Evolutionary conservation across 2,113 vertebrate species (phyloP).

Genomic region (Siphamia tubifer): DNA sequence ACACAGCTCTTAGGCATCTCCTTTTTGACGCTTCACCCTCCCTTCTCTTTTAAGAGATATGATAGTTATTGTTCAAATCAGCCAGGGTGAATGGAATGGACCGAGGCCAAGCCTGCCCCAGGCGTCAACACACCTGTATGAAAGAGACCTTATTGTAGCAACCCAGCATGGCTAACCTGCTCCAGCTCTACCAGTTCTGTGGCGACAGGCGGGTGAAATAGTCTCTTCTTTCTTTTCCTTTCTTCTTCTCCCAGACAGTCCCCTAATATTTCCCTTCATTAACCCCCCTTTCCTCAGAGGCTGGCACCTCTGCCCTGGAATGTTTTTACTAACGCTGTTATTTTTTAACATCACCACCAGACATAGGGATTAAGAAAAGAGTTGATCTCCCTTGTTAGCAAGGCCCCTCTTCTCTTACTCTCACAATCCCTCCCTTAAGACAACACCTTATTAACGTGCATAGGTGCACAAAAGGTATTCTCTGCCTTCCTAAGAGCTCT

Average conservation of each 20-base stretch:
- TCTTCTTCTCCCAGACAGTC: conserved; percentile 66
- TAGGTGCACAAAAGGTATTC: conserved; percentile 57
- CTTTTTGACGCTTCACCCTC: conserved; percentile 89
- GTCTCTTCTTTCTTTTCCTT: conserved; percentile 54
- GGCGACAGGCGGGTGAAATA: conserved; percentile 74
- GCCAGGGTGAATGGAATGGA: conserved; percentile 96
- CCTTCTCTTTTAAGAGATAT: conserved; percentile 87
- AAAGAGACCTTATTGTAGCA: conserved; percentile 93
- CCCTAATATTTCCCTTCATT: conserved; percentile 82
- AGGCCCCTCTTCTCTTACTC: neutral
- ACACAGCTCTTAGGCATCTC: conserved; percentile 95
- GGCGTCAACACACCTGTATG: conserved; percentile 99
- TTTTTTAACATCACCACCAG: conserved; percentile 71
- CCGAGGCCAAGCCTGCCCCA: conserved; percentile 93
- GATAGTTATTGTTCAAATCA: conserved; percentile 99
- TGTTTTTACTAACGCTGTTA: conserved; percentile 75
- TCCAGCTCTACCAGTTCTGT: conserved; percentile 80
- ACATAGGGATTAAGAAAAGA: conserved; percentile 54
- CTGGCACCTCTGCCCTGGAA: conserved; percentile 75
- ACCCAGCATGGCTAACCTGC: conserved; percentile 86
- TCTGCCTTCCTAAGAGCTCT: conserved; percentile 33
- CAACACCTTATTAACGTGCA: conserved; percentile 58
- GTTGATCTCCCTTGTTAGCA: conserved; percentile 43
- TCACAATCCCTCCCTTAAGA: conserved; percentile 40
- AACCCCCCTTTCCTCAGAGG: conserved; percentile 77